Evolutionary conservation across 2,113 vertebrate species (phyloP), one percentile per base, ranked within the genome.

Genomic region (Campylomormyrus numenius): DNA sequence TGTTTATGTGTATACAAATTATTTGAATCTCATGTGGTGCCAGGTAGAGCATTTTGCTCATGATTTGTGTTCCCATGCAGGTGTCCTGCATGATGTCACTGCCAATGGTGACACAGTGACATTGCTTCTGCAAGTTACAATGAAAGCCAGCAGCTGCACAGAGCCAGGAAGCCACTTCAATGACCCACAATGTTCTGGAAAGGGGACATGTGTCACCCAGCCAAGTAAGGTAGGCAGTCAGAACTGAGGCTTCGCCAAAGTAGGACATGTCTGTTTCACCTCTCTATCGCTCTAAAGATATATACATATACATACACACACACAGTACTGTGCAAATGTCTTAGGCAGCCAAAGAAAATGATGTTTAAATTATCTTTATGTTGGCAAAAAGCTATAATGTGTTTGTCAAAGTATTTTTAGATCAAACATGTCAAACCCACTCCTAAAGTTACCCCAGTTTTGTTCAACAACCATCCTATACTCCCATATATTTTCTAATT

Each of bases 81-180:
- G 95, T 93, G 92, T 96, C 77, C 42, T 96, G 70, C 94, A 90
- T 0, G 92, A 95, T 17, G 95, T 93, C 4, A 7, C 92, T 84
- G 92, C 93, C 70, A 94, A 91, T 46, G 97, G 96, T 91, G 96
- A 96, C 31, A 97, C 98, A 13, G 96, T 98, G 95, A 97, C 97
- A 87, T 92, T 99, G 74, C 97, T 97, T 85, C 95, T 99, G 92
- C 97, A 97, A 83, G 94, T 99, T 92, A 95, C 95, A 3, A 97
- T 99, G 92, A 99, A 99, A 94, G 93, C 95, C 93, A 98, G 96
- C 91, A 97, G 95, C 94, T 99, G 98, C 1, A 88, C 95, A 92
- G 95, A 96, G 0, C 95, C 93, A 0, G 97, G 96, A 86, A 96
- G 95, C 93, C 95, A 92, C 27, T 91, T 96, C 66, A 96, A 94